Evolutionary conservation across 1,140 invertebrate species (phyloP).

Genomic region (Carposina sasakii): DNA sequence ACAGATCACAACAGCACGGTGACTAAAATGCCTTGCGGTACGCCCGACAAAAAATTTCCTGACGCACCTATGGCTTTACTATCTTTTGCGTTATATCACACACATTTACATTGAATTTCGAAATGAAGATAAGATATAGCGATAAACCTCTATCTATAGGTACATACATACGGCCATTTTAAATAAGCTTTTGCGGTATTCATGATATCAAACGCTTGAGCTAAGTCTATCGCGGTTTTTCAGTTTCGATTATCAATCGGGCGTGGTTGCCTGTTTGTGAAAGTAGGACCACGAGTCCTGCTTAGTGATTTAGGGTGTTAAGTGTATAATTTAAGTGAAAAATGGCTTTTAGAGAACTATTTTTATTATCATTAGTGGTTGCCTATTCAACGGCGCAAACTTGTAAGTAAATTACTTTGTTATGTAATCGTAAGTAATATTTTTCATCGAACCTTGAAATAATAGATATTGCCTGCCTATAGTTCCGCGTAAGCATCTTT

Average conservation of each 20-base stretch:
- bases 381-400: conserved; percentile 25
- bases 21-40: too few species aligned
- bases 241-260: too few species aligned
- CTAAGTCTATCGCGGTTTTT: too few species aligned
- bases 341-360: conserved; percentile 30
- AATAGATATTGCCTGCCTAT: too few species aligned
- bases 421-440: too few species aligned
- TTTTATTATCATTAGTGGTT: conserved; percentile 24
- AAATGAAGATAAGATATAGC: conserved; percentile 49
- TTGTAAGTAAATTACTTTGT: conserved; percentile 29
- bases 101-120: conserved; percentile 57
- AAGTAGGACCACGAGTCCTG: too few species aligned
- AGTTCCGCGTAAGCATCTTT: too few species aligned
- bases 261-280: conserved; percentile 24
- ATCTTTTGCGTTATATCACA: conserved; percentile 44
- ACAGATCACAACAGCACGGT: too few species aligned
- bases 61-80: too few species aligned
- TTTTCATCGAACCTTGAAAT: too few species aligned
- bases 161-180: conserved; percentile 27
- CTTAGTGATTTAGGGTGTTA: too few species aligned
- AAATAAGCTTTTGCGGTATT: conserved; percentile 27
- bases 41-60: too few species aligned
- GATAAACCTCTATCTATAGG: conserved; percentile 14
- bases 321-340: conserved; percentile 22
- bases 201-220: conserved; percentile 30